phyloP scores from a whole-genome alignment of 2,888 invertebrate species.

The Dryadula phaetusa region DNA sequence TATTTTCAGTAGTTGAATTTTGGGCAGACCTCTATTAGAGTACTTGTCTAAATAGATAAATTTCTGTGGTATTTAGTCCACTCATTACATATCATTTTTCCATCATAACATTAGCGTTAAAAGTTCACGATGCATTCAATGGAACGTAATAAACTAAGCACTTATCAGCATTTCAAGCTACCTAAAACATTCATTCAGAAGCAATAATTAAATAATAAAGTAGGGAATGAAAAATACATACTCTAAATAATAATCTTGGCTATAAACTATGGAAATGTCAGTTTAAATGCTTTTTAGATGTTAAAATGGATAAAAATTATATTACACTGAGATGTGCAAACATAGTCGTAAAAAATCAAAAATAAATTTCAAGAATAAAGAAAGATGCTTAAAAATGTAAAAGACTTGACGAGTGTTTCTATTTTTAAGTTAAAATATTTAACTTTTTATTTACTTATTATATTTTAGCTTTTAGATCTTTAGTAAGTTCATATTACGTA shows the following conservation, averaged over 20 bases:
- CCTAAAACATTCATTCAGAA: conserved; percentile 31
- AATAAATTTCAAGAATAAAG: conserved; percentile 40
- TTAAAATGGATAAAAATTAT: conserved; percentile 52
- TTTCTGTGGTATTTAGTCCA: not conserved
- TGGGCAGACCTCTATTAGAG: not conserved
- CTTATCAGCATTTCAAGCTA: conserved; percentile 36
- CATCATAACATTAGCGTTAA: conserved; percentile 21
- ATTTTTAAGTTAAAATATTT: not conserved
- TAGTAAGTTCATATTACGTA: too few relatives aligned
- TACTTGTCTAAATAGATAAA: not conserved
- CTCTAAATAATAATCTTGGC: conserved; percentile 46
- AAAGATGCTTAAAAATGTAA: conserved; percentile 24
- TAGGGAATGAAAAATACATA: conserved; percentile 50
- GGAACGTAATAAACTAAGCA: conserved; percentile 29
- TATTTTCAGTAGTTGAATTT: not conserved
- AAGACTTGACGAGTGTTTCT: not conserved
- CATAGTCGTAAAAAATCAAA: conserved; percentile 27
- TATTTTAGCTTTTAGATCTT: too few relatives aligned
- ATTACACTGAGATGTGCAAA: conserved; percentile 45
- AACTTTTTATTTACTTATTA: too few relatives aligned
- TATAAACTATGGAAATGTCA: conserved; percentile 34
- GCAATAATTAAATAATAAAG: conserved; percentile 50
- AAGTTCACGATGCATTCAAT: conserved; percentile 29
- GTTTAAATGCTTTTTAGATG: conserved; percentile 57
- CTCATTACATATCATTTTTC: too few relatives aligned